Percentiles rank a stretch among this genome's conserved stretches.
Evolutionary conservation across 1,140 invertebrate species (phyloP).

Genomic region (Polypedilum pembai): DNA sequence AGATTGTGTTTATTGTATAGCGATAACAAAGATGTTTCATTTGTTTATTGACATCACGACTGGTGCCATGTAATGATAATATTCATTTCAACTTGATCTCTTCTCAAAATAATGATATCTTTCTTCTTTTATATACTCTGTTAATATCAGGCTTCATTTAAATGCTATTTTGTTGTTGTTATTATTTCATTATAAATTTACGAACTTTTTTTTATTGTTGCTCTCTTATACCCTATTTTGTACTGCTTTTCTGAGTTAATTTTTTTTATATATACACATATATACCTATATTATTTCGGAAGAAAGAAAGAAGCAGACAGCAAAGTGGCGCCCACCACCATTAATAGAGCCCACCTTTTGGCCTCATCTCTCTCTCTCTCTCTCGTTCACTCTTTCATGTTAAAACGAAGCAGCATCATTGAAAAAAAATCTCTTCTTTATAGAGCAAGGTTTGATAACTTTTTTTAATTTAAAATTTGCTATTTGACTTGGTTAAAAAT

Average conservation of each 20-base stretch:
- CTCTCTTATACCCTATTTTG: conserved; percentile 9
- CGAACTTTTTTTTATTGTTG: background rate
- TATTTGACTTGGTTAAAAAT: too few relatives aligned
- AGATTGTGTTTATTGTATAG: background rate
- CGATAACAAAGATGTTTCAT: conserved; percentile 15
- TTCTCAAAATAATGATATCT: background rate
- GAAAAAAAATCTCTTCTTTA: background rate
- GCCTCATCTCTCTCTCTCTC: conserved; percentile 20
- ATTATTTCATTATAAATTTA: conserved; percentile 23
- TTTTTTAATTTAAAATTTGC: too few relatives aligned
- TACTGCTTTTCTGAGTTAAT: background rate
- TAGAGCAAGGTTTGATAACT: background rate
- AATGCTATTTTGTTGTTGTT: conserved; percentile 15
- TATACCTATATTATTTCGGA: conserved; percentile 4
- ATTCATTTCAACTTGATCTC: background rate
- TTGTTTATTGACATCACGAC: background rate
- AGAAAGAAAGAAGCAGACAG: conserved; percentile 25
- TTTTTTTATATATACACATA: background rate
- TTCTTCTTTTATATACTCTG: background rate
- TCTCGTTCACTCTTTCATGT: background rate
- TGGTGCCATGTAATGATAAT: too few relatives aligned
- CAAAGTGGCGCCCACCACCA: conserved; percentile 25
- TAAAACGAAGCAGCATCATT: background rate
- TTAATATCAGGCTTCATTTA: conserved; percentile 1
- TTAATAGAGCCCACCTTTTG: conserved; percentile 28